Evolutionary conservation across 2,888 invertebrate genomes (phyloP).

Genomic region (Hyalella azteca): DNA sequence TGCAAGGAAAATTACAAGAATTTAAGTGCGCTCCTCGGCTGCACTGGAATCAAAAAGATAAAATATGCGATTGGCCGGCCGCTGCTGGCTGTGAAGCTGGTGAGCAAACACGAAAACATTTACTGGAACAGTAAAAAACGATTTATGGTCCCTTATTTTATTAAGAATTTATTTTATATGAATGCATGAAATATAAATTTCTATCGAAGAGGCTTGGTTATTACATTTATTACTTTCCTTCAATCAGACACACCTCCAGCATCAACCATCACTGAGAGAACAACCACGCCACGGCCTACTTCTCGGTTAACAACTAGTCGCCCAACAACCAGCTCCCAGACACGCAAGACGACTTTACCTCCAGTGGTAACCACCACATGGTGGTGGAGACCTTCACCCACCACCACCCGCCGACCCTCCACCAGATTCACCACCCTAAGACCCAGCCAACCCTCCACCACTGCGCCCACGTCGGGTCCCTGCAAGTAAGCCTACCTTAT

Average conservation of each 20-base stretch:
- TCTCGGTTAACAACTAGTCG: background rate
- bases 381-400: constrained; percentile 28
- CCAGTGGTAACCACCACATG: background rate
- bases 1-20: constrained; percentile 26
- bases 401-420: background rate
- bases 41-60: constrained; percentile 75
- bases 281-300: constrained; percentile 24
- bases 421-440: background rate
- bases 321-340: background rate
- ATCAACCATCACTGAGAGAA: background rate
- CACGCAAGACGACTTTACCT: background rate
- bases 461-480: constrained; percentile 11
- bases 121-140: too few relatives aligned
- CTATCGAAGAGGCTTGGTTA: too few relatives aligned
- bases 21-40: constrained; percentile 76
- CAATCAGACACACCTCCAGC: background rate
- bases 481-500: background rate
- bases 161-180: too few relatives aligned
- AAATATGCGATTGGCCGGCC: constrained; percentile 82
- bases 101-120: too few relatives aligned
- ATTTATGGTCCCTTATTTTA: too few relatives aligned
- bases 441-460: background rate
- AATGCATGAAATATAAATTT: too few relatives aligned
- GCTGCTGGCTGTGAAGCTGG: constrained; percentile 42
- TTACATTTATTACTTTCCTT: too few relatives aligned